A percentile compares a stretch with the other conserved stretches of the same genome.
These are phyloP conservation scores for Choreutis nemorana DNA, from an alignment of 2,888 invertebrate genomes.

Conservation along the genomic window DNA sequence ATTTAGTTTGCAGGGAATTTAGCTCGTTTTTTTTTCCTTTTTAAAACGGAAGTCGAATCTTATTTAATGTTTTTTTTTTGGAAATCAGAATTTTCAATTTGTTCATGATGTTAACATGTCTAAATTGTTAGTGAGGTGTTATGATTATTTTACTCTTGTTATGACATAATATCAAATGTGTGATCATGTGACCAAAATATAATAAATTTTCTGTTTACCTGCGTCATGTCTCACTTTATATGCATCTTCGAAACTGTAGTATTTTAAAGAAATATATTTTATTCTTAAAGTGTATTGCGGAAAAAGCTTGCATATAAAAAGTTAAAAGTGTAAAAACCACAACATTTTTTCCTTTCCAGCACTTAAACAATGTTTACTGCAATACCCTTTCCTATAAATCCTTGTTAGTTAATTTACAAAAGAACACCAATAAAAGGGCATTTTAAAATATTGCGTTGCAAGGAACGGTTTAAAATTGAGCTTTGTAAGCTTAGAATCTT, in stretches of 20 bases:
- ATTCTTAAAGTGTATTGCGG: conserved; percentile 1
- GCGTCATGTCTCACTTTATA: too few species aligned
- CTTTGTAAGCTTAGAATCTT: conserved; percentile 23
- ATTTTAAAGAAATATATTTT: conserved; percentile 4
- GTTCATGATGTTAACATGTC: too few species aligned
- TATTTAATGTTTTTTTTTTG: too few species aligned
- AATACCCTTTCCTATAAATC: not conserved
- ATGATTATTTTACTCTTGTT: too few species aligned
- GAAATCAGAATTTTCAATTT: too few species aligned
- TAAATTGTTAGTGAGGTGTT: too few species aligned
- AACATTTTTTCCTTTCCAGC: not conserved
- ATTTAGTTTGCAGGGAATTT: too few species aligned
- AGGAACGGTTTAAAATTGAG: conserved; percentile 28
- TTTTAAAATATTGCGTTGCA: conserved; percentile 24
- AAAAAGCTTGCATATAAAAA: conserved; percentile 1
- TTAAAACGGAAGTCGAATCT: too few species aligned
- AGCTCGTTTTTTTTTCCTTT: too few species aligned
- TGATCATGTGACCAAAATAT: too few species aligned
- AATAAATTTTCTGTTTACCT: too few species aligned
- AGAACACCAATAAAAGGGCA: conserved; percentile 1
- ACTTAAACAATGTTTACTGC: not conserved
- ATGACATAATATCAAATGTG: too few species aligned
- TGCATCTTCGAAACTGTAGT: not conserved
- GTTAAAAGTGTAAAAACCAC: not conserved
- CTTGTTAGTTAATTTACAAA: conserved; percentile 1